Conservation (phyloP, 2,888 invertebrate genomes). For the Gryllus longicercus region DNA sequence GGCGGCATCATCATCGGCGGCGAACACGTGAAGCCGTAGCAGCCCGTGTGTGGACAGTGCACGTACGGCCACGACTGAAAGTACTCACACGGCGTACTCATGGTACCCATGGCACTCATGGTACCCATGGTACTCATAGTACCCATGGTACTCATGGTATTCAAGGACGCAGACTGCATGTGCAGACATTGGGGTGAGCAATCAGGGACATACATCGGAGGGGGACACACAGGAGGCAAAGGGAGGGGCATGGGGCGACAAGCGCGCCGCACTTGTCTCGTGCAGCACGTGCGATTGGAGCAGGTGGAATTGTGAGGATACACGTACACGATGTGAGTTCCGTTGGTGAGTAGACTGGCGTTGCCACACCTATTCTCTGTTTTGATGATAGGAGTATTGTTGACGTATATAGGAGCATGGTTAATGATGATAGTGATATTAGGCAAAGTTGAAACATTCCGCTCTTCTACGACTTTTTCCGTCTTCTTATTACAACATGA, state of each 20-base stretch:
- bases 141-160: too few relatives aligned
- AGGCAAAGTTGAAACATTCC: not conserved
- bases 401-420: not conserved
- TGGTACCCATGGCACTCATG: not conserved
- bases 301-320: not conserved
- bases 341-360: not conserved
- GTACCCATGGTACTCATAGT: too few relatives aligned
- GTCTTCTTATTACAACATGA: not conserved
- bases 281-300: not conserved
- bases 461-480: not conserved
- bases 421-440: slow-evolving; percentile 4
- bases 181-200: not conserved
- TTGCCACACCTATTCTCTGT: not conserved
- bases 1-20: not conserved
- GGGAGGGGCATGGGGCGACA: not conserved
- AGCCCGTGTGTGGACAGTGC: slow-evolving; percentile 1
- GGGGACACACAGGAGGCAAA: not conserved
- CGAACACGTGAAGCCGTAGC: not conserved
- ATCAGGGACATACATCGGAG: not conserved
- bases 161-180: not conserved
- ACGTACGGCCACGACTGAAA: not conserved
- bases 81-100: not conserved
- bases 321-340: not conserved
- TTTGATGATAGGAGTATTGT: not conserved
- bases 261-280: not conserved